Percentiles rank a stretch among this genome's conserved stretches.
These are phyloP conservation scores for Xenotilapia longispinis DNA, from an alignment of 2,113 vertebrate species.

Conservation along the genomic window DNA sequence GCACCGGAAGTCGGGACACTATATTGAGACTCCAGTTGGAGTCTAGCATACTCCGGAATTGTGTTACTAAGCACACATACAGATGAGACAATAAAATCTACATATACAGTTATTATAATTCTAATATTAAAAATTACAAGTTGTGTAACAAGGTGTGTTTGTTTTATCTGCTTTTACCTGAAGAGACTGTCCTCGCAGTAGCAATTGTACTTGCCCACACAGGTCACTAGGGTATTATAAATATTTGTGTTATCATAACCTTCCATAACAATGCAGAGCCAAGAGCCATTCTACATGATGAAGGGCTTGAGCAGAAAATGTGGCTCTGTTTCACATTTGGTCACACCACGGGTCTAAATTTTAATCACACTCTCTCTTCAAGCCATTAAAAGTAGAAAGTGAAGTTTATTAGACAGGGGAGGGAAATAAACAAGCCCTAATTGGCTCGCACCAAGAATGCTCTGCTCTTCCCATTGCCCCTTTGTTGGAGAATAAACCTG, in stretches of 20 bases:
- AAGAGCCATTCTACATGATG: slow-evolving; percentile 28
- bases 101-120: neutral
- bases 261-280: slow-evolving; percentile 17
- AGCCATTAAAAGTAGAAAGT: slow-evolving; percentile 64
- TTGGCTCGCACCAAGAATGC: slow-evolving; percentile 38
- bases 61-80: neutral
- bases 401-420: slow-evolving; percentile 62
- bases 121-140: neutral
- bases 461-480: slow-evolving; percentile 23
- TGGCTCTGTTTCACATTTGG: slow-evolving; percentile 33
- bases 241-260: slow-evolving; percentile 50
- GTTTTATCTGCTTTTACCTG: slow-evolving; percentile 4
- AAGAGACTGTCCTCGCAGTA: neutral
- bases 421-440: slow-evolving; percentile 70
- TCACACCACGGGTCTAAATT: slow-evolving; percentile 42
- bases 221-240: slow-evolving; percentile 42
- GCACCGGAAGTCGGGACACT: neutral
- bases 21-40: neutral
- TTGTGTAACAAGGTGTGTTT: neutral
- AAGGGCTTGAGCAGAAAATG: slow-evolving; percentile 4
- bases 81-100: neutral
- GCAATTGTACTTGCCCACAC: slow-evolving; percentile 6
- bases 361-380: slow-evolving; percentile 61
- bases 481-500: slow-evolving; percentile 37
- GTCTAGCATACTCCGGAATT: neutral